Percentiles rank a stretch among this genome's conserved stretches.
phyloP scores from a whole-genome alignment of 2,797 vertebrate species.

The Pseudopleuronectes americanus region DNA sequence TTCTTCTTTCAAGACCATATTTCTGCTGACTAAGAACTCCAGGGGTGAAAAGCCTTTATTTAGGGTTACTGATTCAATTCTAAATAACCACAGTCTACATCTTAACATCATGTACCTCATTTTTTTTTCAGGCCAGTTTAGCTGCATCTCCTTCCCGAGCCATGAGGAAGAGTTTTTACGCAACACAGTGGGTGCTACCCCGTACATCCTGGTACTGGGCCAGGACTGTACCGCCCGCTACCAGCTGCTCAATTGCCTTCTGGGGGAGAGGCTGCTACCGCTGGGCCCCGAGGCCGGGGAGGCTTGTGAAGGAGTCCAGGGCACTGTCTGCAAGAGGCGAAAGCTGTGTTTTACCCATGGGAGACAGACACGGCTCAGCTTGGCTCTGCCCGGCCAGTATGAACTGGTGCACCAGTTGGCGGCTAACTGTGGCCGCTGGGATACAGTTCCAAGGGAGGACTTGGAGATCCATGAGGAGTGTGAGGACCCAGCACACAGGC shows the following conservation, averaged over 20 bases:
- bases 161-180: conserved; percentile 94
- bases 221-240: conserved; percentile 92
- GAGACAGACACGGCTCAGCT: conserved; percentile 87
- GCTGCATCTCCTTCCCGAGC: conserved; percentile 90
- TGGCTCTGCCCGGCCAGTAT: conserved; percentile 94
- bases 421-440: conserved; percentile 92
- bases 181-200: conserved; percentile 83
- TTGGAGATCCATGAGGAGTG: conserved; percentile 90
- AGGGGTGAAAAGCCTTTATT: neutral
- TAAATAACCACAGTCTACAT: neutral
- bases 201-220: conserved; percentile 92
- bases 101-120: neutral
- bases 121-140: conserved; percentile 83
- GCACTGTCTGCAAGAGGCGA: conserved; percentile 86
- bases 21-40: neutral
- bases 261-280: conserved; percentile 92
- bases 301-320: conserved; percentile 80
- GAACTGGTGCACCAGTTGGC: conserved; percentile 93
- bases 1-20: neutral
- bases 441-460: conserved; percentile 94
- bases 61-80: neutral
- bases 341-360: conserved; percentile 93
- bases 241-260: conserved; percentile 90
- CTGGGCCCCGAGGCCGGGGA: conserved; percentile 77
- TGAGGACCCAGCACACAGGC: conserved; percentile 89